These are phyloP conservation scores for Liparis tanakae DNA, from an alignment of 2,797 vertebrate genomes.

Conservation along the genomic window DNA sequence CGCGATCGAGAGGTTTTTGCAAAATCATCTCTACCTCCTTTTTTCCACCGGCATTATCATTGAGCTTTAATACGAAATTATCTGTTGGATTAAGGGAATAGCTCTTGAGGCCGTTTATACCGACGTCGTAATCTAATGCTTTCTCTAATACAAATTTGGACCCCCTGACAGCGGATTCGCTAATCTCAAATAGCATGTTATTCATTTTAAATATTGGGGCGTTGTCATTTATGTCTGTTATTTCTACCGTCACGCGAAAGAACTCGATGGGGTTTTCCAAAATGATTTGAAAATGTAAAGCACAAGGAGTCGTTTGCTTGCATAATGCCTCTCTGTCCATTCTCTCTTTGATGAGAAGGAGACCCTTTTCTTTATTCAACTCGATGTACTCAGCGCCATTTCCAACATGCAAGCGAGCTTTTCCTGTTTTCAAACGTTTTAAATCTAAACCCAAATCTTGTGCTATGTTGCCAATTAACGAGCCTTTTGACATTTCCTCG, in stretches of 20 bases:
- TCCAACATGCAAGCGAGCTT: conserved; percentile 64
- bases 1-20: conserved; percentile 70
- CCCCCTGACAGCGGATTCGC: background rate
- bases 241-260: conserved; percentile 67
- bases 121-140: background rate
- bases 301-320: conserved; percentile 66
- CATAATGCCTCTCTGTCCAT: conserved; percentile 83
- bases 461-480: conserved; percentile 62
- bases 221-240: conserved; percentile 77
- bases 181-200: background rate
- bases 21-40: conserved; percentile 71
- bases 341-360: conserved; percentile 82
- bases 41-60: conserved; percentile 39
- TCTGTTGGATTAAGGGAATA: conserved; percentile 19
- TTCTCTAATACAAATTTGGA: background rate
- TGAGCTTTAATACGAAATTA: conserved; percentile 63
- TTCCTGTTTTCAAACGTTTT: conserved; percentile 65
- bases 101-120: background rate
- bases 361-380: conserved; percentile 80
- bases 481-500: conserved; percentile 86
- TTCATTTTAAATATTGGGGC: conserved; percentile 56
- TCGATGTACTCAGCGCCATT: conserved; percentile 73
- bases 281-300: conserved; percentile 63
- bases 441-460: conserved; percentile 70
- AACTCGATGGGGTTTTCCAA: conserved; percentile 75